Evolutionary conservation across 1,140 invertebrate species (phyloP), one percentile per base, ranked within the genome.

Genomic region (Euglossa dilemma): DNA sequence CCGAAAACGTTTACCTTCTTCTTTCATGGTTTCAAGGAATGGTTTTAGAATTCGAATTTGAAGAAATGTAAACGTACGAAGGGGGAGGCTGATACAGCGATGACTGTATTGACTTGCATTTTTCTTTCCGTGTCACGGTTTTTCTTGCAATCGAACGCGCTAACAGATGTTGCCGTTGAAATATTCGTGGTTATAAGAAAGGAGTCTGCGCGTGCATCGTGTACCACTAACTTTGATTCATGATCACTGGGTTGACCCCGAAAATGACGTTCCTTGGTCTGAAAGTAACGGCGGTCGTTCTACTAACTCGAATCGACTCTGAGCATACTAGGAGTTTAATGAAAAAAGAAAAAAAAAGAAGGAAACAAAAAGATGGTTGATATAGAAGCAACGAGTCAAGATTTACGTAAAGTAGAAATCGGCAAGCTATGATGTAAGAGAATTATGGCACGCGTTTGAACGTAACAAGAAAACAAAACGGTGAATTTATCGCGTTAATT

Each of bases 161-260:
- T 20, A 56, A 75, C 57, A 61, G 43, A 47, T 75, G 57, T 63
- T 28, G 36, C 12, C 20, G 11, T 16, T 14, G 14, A 59, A 28
- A 61, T 6, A 80, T 50, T 59, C 14, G 16, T 23, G 50, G 6
- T 20, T 25, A 18, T 0, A 25, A 83, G 18, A 67, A 67, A 59
- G 67, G 56, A 84, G 67, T 84, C 76, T 83, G 61, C 56, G 70
- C 66, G 86, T 70, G 63, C 59, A 45, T 23, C 50, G 66, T 70
- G 74, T 88, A 94, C 89, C 89, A 91, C 90, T 91, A 91, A 91
- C 90, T 86, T 87, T 91, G 80, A 85, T 89, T 85, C 82, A 75
- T 14, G 47, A 86, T 83, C 57, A 87, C 72, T 83, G 76, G 75
- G 80, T 80, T 75, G 74, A 87, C 85, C 70, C 57, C 80, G 73